phyloP scores from a whole-genome alignment of 2,888 invertebrate genomes.

The Siphonodentalium dalli region DNA sequence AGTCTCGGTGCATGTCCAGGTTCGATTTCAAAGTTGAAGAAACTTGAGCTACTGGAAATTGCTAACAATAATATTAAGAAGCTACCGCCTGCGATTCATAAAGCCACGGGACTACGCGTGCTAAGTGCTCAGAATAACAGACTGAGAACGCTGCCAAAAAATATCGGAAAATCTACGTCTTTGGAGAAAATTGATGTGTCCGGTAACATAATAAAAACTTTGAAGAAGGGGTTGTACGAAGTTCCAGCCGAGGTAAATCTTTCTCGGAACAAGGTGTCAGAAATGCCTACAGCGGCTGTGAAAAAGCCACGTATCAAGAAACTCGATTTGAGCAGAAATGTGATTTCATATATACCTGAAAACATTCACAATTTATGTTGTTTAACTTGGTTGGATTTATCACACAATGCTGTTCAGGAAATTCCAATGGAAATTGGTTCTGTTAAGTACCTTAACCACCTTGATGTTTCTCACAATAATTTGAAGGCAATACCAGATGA shows the following conservation, averaged over 20 bases:
- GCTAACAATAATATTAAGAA: constrained; percentile 57
- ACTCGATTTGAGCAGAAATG: constrained; percentile 57
- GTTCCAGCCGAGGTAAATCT: constrained; percentile 51
- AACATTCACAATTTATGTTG: constrained; percentile 53
- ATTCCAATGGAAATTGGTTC: constrained; percentile 58
- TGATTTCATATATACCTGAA: constrained; percentile 52
- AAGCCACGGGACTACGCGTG: constrained; percentile 44
- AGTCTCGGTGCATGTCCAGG: constrained; percentile 47
- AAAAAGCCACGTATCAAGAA: constrained; percentile 59
- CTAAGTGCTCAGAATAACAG: constrained; percentile 53
- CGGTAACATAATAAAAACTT: constrained; percentile 55
- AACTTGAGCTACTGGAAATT: constrained; percentile 46
- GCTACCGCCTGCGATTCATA: constrained; percentile 59
- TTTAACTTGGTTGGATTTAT: constrained; percentile 72
- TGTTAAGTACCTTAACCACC: constrained; percentile 55
- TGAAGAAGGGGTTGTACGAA: constrained; percentile 61
- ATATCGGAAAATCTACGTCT: constrained; percentile 53
- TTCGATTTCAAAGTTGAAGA: constrained; percentile 49
- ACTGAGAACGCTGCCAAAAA: constrained; percentile 57
- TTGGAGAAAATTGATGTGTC: constrained; percentile 56
- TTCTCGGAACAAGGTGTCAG: constrained; percentile 55
- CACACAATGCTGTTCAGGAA: constrained; percentile 71
- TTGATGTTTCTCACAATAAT: constrained; percentile 80
- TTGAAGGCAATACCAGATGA: constrained; percentile 81
- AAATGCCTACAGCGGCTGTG: constrained; percentile 54